A percentile compares a stretch with the other conserved stretches of the same genome.
These are phyloP conservation scores for Calameuta pallipes DNA, from an alignment of 2,888 invertebrate species.

Conservation along the genomic window DNA sequence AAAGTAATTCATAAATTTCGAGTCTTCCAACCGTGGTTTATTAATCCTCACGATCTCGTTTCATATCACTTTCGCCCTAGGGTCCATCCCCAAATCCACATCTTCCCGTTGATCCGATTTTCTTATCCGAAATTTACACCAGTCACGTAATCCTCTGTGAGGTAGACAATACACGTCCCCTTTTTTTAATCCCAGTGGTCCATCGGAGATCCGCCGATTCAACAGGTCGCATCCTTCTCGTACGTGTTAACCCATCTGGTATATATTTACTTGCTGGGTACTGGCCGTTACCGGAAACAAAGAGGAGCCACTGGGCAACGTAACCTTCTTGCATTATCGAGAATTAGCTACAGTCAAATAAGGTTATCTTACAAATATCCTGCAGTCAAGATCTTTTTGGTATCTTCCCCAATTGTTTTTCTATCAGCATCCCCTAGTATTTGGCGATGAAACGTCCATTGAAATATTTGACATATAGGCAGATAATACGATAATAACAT, in stretches of 20 bases:
- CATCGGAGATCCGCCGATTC: constrained; percentile 28
- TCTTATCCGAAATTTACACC: neutral
- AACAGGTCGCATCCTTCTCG: constrained; percentile 33
- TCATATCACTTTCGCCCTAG: neutral
- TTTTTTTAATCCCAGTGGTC: neutral
- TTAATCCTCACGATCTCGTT: neutral
- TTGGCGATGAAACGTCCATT: neutral
- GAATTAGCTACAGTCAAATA: constrained; percentile 21
- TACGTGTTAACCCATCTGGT: neutral
- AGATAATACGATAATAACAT: neutral
- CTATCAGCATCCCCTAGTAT: neutral
- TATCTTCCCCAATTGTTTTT: neutral
- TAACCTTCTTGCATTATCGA: constrained; percentile 16
- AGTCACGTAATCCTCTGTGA: neutral
- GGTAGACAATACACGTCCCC: neutral
- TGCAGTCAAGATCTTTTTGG: neutral
- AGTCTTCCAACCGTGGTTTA: neutral
- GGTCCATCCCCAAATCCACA: neutral
- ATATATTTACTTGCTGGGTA: neutral
- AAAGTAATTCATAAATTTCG: neutral
- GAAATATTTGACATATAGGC: neutral
- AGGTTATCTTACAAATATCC: constrained; percentile 16
- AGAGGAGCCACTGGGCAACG: neutral
- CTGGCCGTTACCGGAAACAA: neutral
- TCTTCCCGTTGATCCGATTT: neutral